Base-by-base conservation (phyloP, 2,113 vertebrate genomes). In the Recurvirostra avosetta region DNA sequence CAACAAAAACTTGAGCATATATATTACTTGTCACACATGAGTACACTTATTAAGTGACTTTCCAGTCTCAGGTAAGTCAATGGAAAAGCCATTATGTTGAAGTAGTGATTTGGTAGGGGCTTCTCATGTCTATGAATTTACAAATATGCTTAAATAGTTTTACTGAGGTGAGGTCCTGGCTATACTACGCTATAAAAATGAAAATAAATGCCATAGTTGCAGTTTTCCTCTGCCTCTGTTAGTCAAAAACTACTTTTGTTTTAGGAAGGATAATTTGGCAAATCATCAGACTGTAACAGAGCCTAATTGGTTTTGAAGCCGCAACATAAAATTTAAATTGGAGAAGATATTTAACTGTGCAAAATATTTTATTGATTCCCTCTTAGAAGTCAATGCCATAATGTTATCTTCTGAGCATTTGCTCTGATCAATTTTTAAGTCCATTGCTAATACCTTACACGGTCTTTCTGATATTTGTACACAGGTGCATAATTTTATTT, bases 221-320 rank as follows among this genome's bases (percentile, higher is more conserved):
- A 86, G 11, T 55, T 88, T 92, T 83, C 16, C 27, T 71, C 90
- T 88, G 40, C 40, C 27, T 94, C 45, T 85, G 12, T 88, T 96
- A 93, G n/a, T 86, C 53, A 92, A 96, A 95, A 88, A 8, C 55
- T 75, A 72, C 66, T 95, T 94, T 82, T 96, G n/a, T 83, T 94
- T 90, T 70, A 52, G 41, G 43, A 86, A 77, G 23, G 63, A 50
- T 90, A 76, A 80, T 93, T 86, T 93, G 82, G 71, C 13, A 53
- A 83, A 67, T 80, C 93, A 90, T 90, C 67, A 50, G 38, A 71
- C 85, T 93, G 82, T 71, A 66, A 84, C 41, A 0, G 34, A 74
- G 50, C 41, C 92, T 94, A 95, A 96, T 95, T 95, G 75, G 50
- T 86, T 97, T 93, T 92, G 88, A 83, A 94, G 65, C n/a, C 4